Percentiles rank a stretch among this genome's conserved stretches.
Evolutionary conservation across 2,113 vertebrate genomes (phyloP).

Genomic region (Eidolon helvum): DNA sequence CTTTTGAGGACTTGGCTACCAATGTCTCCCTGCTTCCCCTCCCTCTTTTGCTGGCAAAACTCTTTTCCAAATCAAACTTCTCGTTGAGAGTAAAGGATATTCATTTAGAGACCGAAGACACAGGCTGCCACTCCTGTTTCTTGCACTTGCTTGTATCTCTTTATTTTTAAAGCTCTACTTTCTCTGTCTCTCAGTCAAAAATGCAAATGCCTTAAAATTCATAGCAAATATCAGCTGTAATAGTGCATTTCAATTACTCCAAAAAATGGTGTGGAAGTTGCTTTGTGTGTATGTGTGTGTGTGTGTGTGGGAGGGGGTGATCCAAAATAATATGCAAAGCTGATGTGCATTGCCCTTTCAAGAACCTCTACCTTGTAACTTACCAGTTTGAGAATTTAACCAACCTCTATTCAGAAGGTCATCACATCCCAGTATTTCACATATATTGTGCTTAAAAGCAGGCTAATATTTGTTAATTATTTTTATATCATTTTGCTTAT

Average conservation of each 20-base stretch:
- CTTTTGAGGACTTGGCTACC: constrained; percentile 22
- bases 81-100: neutral
- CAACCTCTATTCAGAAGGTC: neutral
- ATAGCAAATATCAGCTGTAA: neutral
- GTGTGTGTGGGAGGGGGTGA: neutral
- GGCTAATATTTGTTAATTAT: neutral
- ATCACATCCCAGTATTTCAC: neutral
- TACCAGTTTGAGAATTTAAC: neutral
- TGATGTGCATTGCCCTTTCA: neutral
- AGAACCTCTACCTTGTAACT: neutral
- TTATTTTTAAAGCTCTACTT: neutral
- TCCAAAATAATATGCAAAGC: neutral
- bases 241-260: neutral
- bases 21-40: neutral
- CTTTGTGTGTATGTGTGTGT: too few relatives aligned
- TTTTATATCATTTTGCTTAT: neutral
- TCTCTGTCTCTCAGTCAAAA: neutral
- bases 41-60: neutral
- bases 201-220: neutral
- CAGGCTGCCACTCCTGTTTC: neutral
- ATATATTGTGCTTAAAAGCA: neutral
- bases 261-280: neutral
- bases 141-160: neutral
- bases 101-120: neutral
- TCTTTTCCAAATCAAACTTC: neutral